Percentiles rank a stretch among this genome's conserved stretches.
Evolutionary conservation across 2,113 vertebrate species (phyloP).

Genomic region (Chloroceryle aenea): DNA sequence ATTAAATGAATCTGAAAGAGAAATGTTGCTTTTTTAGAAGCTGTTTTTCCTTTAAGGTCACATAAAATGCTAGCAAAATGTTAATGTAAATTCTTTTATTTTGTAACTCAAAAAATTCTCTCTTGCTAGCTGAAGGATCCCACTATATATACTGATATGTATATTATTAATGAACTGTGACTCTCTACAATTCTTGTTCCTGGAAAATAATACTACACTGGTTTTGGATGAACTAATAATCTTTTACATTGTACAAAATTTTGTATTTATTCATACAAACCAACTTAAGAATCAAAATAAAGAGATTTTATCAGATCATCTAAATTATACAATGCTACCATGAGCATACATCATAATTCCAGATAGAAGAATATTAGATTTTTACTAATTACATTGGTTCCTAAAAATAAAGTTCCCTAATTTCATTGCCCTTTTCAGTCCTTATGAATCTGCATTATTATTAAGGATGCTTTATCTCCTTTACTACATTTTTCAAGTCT

Average conservation of each 20-base stretch:
- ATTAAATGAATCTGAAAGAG: background rate
- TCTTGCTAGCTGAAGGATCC: background rate
- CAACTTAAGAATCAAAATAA: background rate
- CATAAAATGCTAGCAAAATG: background rate
- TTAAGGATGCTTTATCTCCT: background rate
- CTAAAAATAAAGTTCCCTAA: background rate
- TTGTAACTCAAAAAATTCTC: background rate
- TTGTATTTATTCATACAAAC: background rate
- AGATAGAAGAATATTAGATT: background rate
- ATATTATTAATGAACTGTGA: background rate
- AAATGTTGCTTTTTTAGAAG: background rate
- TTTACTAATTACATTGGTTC: background rate
- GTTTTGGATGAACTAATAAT: background rate
- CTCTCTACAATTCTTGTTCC: background rate
- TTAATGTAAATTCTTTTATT: background rate
- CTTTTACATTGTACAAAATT: background rate
- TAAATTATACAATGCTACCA: background rate
- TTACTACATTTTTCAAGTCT: background rate
- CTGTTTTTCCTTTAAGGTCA: background rate
- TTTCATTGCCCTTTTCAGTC: background rate
- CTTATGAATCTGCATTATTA: background rate
- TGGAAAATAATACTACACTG: background rate
- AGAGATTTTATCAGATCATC: background rate
- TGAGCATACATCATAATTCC: background rate
- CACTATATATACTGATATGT: background rate